Evolutionary conservation across 2,888 invertebrate species (phyloP), one percentile per base, ranked within the genome.

Genomic region (Sinohyriopsis cumingii): DNA sequence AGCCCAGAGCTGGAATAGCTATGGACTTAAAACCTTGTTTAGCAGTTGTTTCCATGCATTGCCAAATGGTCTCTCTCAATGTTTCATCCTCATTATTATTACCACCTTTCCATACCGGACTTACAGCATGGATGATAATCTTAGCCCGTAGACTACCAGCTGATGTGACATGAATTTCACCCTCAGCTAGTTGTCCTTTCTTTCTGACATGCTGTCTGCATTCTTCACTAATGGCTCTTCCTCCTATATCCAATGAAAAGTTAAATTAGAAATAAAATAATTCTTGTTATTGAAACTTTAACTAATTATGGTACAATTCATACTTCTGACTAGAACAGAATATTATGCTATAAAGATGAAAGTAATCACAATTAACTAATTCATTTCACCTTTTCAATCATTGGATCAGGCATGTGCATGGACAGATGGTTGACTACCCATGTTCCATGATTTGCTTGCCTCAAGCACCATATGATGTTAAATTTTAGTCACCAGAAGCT

Each of bases 1-100:
- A 82, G 24, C 84, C 82, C 19, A 86, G 67, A 12, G 84, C 84
- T 25, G 86, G 86, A n/a, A 86, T 68, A 12, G 85, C 82, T 15
- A 86, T 72, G 1, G 82, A 81, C 12, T 66, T 77, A 0, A 55
- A 55, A 24, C 60, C 22, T 20, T 63, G 55, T n/a, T 54, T 54
- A 3, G 75, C 63, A 24, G 77, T 69, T 25, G 67, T 63, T 55
- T 73, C 70, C 71, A 81, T 24, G n/a, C 75, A 72, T 45, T 68
- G 70, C 0, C 75, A 54, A 0, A 81, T 73, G 20, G 73, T 67
- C 25, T 78, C 78, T 22, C 59, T 59, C 0, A 81, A 65, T 28
- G 59, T 19, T 12, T 73, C 73, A 19, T 76, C 73, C 61, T 78
- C 77, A 55, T 77, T 68, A n/a, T 75, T 66, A 24, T 22, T 20